Base-by-base conservation (phyloP, 1,140 invertebrate genomes). In the Lithobius niger region DNA sequence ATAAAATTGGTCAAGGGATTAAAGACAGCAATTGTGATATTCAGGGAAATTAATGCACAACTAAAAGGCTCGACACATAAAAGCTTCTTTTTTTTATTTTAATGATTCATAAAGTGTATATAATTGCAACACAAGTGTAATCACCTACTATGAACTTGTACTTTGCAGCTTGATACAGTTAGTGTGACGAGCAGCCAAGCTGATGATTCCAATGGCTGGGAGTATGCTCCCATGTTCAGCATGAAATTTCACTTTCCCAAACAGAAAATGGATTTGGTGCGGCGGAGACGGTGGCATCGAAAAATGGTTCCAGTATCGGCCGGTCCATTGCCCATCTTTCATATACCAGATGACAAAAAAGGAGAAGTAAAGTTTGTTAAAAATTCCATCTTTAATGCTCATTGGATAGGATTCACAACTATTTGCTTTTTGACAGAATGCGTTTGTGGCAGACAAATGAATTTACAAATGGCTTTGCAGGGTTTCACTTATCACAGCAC, bases 191-290 rank as follows among this genome's bases (percentile, higher is more conserved):
- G 31, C 31, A 36, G 31, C 31, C n/a, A 10, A 36, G n/a, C 6
- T 13, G 43, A 26, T 16, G 54, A 57, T n/a, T 27, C n/a, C 2
- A 63, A 64, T 51, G 64, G 74, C n/a, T 76, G 74, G 74, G 74
- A 75, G 61, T 76, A 76, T 66, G 72, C 74, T 43, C 67, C 72
- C 13, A 59, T 74, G 28, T 75, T 75, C 60, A 70, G 68, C 55
- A 66, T 70, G 63, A 73, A 72, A 64, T 76, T 75, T 61, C 74
- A 76, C 60, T 63, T 67, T 25, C 64, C 66, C 22, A 70, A 75
- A 52, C 62, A 67, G 18, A 72, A 66, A 27, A 69, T 73, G 63
- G 74, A 76, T 61, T 55, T 74, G 54, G 73, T 76, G 13, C 52
- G 74, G 4, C 60, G 74, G 1, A 53, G 74, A 45, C 62, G 74